Evolutionary conservation across 2,888 invertebrate species (phyloP).

Genomic region (Aethes cnicana): DNA sequence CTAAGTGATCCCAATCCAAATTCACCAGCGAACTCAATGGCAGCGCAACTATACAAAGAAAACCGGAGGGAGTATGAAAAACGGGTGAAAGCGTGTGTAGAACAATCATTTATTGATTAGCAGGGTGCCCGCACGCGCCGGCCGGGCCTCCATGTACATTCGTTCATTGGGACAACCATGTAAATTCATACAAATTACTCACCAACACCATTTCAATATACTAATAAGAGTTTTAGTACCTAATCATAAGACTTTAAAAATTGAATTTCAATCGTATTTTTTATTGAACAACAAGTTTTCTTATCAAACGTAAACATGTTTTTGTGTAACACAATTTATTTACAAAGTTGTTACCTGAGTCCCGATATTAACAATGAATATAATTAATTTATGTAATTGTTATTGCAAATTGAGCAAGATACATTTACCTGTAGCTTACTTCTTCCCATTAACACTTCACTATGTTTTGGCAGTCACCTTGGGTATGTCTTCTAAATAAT

Average conservation of each 20-base stretch:
- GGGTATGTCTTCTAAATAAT: constrained; percentile 9
- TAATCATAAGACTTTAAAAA: constrained; percentile 29
- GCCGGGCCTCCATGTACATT: constrained; percentile 61
- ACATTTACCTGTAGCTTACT: not conserved
- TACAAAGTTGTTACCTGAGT: constrained; percentile 14
- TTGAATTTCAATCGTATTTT: constrained; percentile 28
- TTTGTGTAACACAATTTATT: constrained; percentile 11
- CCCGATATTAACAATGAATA: not conserved
- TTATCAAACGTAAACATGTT: not conserved
- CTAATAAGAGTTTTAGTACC: constrained; percentile 32
- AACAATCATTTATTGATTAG: constrained; percentile 99
- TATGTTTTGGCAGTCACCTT: constrained; percentile 10
- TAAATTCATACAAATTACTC: constrained; percentile 42
- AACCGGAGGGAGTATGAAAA: constrained; percentile 99
- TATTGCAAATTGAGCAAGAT: not conserved
- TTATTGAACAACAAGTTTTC: too few species aligned
- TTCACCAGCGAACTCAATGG: constrained; percentile 99
- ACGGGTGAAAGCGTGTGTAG: constrained; percentile 99
- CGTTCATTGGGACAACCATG: constrained; percentile 72
- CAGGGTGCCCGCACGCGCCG: constrained; percentile 52
- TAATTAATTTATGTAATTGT: not conserved
- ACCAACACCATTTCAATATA: constrained; percentile 29
- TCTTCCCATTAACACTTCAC: constrained; percentile 10
- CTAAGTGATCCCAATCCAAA: constrained; percentile 99
- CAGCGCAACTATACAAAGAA: constrained; percentile 99